phyloP scores from a whole-genome alignment of 53 echinoderm and acorn worm genomes.

The Pentamera pediparva region DNA sequence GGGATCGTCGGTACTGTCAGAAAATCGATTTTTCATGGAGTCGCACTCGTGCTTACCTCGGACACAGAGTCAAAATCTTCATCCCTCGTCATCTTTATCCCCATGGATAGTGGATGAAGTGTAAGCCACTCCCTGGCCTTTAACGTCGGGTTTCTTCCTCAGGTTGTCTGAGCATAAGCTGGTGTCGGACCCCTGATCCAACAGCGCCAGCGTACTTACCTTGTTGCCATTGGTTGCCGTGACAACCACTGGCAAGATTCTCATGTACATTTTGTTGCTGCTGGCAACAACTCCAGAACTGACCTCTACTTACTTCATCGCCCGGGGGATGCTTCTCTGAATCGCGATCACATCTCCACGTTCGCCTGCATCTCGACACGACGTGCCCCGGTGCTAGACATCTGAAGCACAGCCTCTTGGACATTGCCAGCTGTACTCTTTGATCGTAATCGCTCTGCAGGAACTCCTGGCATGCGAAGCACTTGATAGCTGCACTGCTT shows the following conservation, averaged over 20 bases:
- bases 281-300: slow-evolving; percentile 38
- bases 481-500: slow-evolving; percentile 16
- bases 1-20: slow-evolving; percentile 36
- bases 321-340: slow-evolving; percentile 31
- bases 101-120: slow-evolving; percentile 42
- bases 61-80: slow-evolving; percentile 17
- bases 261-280: slow-evolving; percentile 37
- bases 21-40: slow-evolving; percentile 22
- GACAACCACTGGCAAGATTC: slow-evolving; percentile 32
- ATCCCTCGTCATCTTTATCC: slow-evolving; percentile 28
- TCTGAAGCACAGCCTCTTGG: too few relatives aligned
- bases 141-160: slow-evolving; percentile 23
- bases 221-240: slow-evolving; percentile 32
- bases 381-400: slow-evolving; percentile 17
- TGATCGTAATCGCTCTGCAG: too few relatives aligned
- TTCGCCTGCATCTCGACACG: slow-evolving; percentile 5
- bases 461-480: too few relatives aligned
- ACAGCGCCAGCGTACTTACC: slow-evolving; percentile 44
- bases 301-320: too few relatives aligned
- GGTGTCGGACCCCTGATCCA: slow-evolving; percentile 41
- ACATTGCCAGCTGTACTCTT: slow-evolving; percentile 17
- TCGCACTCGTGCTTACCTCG: slow-evolving; percentile 39
- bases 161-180: slow-evolving; percentile 43
- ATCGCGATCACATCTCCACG: neutral
- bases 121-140: slow-evolving; percentile 30